These are phyloP conservation scores for Argya squamiceps DNA, from an alignment of 2,797 vertebrate species.

Conservation along the genomic window DNA sequence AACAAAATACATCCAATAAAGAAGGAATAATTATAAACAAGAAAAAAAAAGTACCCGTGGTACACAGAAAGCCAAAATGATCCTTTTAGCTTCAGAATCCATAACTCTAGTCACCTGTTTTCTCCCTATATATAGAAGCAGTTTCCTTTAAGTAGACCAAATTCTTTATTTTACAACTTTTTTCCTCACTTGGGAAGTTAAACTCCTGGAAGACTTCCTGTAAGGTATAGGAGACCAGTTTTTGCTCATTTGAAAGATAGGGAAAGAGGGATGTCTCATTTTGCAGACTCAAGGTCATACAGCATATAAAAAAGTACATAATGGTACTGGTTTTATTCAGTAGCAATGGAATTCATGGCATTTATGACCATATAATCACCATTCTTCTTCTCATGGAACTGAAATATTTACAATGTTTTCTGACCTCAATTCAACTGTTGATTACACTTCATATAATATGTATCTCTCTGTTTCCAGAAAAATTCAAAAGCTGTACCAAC, in stretches of 20 bases:
- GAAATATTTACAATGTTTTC: not conserved
- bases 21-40: not conserved
- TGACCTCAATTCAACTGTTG: not conserved
- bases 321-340: not conserved
- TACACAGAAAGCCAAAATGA: not conserved
- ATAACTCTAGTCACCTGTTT: not conserved
- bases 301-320: not conserved
- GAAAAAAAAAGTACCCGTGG: fast-evolving
- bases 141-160: not conserved
- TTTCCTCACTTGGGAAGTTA: fast-evolving
- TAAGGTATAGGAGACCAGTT: not conserved
- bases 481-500: not conserved
- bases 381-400: not conserved
- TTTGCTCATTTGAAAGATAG: not conserved
- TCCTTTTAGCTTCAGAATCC: not conserved
- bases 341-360: not conserved
- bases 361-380: not conserved
- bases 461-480: not conserved
- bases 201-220: not conserved
- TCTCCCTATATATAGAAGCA: not conserved
- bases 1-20: not conserved
- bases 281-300: not conserved
- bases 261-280: not conserved
- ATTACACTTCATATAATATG: not conserved
- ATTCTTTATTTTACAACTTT: not conserved